Conservation (phyloP, 2,888 invertebrate species). For the Acronicta leporina region DNA sequence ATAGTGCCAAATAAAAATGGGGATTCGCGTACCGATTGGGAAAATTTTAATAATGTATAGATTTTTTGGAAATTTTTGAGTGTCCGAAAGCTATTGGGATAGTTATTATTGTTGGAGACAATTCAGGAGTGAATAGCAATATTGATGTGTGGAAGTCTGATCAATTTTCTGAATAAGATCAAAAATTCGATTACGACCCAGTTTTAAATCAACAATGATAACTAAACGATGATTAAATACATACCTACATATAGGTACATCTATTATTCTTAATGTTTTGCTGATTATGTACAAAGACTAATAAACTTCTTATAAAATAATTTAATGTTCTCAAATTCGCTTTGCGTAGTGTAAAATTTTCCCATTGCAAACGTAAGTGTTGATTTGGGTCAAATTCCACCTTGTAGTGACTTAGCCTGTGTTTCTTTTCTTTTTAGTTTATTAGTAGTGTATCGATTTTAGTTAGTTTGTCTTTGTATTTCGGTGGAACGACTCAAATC, state of each 20-base stretch:
- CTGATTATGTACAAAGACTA: constrained; percentile 5
- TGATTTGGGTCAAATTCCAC: constrained; percentile 85
- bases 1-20: background rate
- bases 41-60: constrained; percentile 10
- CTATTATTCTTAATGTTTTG: constrained; percentile 3
- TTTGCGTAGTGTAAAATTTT: constrained; percentile 8
- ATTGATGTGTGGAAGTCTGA: constrained; percentile 3
- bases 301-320: constrained; percentile 3
- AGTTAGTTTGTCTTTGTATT: constrained; percentile 51
- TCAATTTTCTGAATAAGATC: constrained; percentile 29
- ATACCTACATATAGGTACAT: background rate
- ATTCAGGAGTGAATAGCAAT: constrained; percentile 11
- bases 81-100: constrained; percentile 7
- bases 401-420: constrained; percentile 47
- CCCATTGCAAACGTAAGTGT: constrained; percentile 62
- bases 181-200: constrained; percentile 11
- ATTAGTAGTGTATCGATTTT: constrained; percentile 54
- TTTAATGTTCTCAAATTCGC: background rate
- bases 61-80: constrained; percentile 12
- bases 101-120: constrained; percentile 10
- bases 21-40: background rate
- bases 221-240: background rate
- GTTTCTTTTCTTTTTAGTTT: constrained; percentile 33
- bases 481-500: constrained; percentile 81
- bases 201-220: constrained; percentile 6